Evolutionary conservation across 2,113 vertebrate genomes (phyloP), one percentile per base, ranked within the genome.

Genomic region (Sapajus apella): DNA sequence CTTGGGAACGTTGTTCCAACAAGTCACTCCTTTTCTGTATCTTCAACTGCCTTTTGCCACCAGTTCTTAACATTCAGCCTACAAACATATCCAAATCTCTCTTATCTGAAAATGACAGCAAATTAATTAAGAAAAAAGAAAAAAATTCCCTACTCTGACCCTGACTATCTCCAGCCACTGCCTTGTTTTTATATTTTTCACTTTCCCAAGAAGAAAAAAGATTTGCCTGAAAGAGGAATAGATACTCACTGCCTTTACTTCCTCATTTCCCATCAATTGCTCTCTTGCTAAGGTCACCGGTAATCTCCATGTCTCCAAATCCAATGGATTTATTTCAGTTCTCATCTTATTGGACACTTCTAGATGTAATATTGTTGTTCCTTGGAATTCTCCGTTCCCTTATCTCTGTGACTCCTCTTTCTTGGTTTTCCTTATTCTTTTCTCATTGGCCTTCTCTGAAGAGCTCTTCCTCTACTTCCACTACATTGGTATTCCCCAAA

Each of bases 101-200:
- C 66, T 85, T 92, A 70, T 92, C 77, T 45, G 45, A 87, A 81
- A 92, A 89, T 56, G 84, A 93, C 13, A 91, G 85, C 55, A 90
- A 94, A 93, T 68, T 50, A 75, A 82, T 37, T 52, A 23, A 35
- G 32, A 68, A 27, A 50, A 56, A 56, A 16, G 1, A 56, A n/a
- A 47, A 84, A 66, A n/a, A 66, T 35, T 5, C 66, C 64, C 35
- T 72, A 35, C 35, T n/a, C 12, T 94, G 64, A 81, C 50, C 75
- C 68, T 43, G 66, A 83, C 30, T 58, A 6, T 91, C 79, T 75
- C 35, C 16, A 86, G 50, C 9, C 27, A 55, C 37, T 35, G 50
- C 70, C 82, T 83, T 95, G 35, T 43, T 79, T 87, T 47, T 2
- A 30, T 30, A 55, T 30, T 77, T 81, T 76, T 66, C 37, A 12